A percentile compares a stretch with the other conserved stretches of the same genome.
phyloP scores from a whole-genome alignment of 2,888 invertebrate species.

The Pseudococcus longispinus region DNA sequence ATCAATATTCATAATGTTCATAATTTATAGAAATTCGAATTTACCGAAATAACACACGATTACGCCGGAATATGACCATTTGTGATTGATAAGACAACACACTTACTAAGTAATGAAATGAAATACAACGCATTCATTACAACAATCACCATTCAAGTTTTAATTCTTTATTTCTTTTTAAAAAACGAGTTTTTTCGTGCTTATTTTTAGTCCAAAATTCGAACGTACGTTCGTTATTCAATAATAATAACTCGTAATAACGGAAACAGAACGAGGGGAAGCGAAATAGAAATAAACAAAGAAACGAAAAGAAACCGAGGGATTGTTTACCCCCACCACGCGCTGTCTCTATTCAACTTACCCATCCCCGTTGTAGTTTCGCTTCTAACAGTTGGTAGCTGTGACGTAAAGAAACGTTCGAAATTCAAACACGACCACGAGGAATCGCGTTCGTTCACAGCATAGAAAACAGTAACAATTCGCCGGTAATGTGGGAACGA shows the following conservation, averaged over 20 bases:
- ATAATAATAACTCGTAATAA: background rate
- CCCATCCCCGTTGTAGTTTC: background rate
- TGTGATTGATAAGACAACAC: no score
- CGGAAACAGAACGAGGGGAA: background rate
- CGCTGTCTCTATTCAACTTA: background rate
- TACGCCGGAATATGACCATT: no score
- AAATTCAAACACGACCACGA: conserved; percentile 2
- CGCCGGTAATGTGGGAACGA: background rate
- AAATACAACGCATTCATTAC: background rate
- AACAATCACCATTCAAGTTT: background rate
- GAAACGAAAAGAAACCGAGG: background rate
- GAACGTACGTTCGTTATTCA: background rate
- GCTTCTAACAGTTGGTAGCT: conserved; percentile 29
- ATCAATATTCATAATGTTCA: no score
- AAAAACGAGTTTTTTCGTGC: no score
- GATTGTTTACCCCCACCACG: background rate
- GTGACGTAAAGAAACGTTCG: background rate
- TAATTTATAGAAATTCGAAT: no score
- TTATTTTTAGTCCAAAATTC: background rate
- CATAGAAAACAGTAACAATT: background rate
- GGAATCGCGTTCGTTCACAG: background rate
- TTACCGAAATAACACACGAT: no score
- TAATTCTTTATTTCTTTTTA: background rate
- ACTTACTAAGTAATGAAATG: no score
- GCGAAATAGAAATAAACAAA: background rate